Evolutionary conservation across 2,797 vertebrate genomes (phyloP), one percentile per base, ranked within the genome.

Genomic region (Eulemur mongoz): DNA sequence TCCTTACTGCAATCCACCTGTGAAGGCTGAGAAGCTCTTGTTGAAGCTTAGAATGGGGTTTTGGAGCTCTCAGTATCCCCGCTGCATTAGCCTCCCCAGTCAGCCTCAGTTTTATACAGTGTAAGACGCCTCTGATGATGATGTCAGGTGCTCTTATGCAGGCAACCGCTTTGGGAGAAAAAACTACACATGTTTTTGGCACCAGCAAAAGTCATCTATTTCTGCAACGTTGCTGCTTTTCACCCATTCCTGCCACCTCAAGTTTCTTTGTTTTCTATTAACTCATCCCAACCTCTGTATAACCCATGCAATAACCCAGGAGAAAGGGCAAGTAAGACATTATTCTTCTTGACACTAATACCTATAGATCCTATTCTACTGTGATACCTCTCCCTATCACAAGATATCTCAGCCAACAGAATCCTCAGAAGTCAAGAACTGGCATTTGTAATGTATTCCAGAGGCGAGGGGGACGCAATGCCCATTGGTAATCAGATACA

Each of bases 311-410:
- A 97, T 97, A 98, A 98, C 92, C 96, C 95, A 93, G 97, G 94
- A 98, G 97, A 98, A 98, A 98, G 98, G 98, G 97, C 98, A 98
- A 98, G 97, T 75, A 93, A 98, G 97, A 97, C 97, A 98, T 98
- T 98, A 54, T 93, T 98, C 98, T 98, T 98, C 97, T 97, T 98
- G 98, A 98, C 98, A 98, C 96, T 97, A 97, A 98, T 97, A 98
- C 97, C 98, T 98, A 98, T 7, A 96, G 97, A 98, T 96, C 97
- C 97, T 96, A 92, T 96, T 98, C 97, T 81, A 95, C 97, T 59
- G 97, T 70, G 97, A 98, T 97, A 93, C 97, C 94, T 97, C 94
- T 96, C 93, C 93, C 95, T 94, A 96, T 97, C 98, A 95, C 63
- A 3, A 95, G 98, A 86, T 84, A 98, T 93, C 98, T 97, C 73